Percentiles rank a stretch among this genome's conserved stretches.
Conservation (phyloP, 1,140 invertebrate genomes). For the Pteromalus puparum region DNA sequence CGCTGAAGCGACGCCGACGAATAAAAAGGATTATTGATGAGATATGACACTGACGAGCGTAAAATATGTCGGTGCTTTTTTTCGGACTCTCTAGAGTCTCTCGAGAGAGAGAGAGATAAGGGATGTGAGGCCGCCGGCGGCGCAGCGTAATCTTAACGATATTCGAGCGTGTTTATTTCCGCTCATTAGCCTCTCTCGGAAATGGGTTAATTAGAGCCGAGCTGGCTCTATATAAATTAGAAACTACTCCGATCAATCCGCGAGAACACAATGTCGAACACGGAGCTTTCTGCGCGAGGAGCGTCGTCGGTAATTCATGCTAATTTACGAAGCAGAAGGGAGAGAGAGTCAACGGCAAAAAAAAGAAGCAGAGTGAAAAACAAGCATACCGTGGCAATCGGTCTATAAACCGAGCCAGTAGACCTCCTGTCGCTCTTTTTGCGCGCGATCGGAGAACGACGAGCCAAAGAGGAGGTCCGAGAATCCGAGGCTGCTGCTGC, state of each 20-base stretch:
- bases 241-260: background rate
- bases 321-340: constrained; percentile 21
- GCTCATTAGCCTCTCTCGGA: too few species aligned
- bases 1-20: background rate
- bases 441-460: constrained; percentile 15
- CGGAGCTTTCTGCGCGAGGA: background rate
- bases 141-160: too few species aligned
- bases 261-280: too few species aligned
- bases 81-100: too few species aligned
- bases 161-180: too few species aligned
- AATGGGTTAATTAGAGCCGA: too few species aligned
- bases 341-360: constrained; percentile 18
- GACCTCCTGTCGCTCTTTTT: constrained; percentile 18
- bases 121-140: too few species aligned
- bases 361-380: constrained; percentile 22
- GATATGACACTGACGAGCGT: constrained; percentile 21
- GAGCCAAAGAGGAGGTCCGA: constrained; percentile 46
- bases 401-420: constrained; percentile 6
- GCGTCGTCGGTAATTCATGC: constrained; percentile 22
- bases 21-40: constrained; percentile 45
- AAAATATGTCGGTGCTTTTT: constrained; percentile 32
- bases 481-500: constrained; percentile 46
- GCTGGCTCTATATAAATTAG: background rate
- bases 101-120: too few species aligned
- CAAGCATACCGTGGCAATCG: constrained; percentile 29